A percentile compares a stretch with the other conserved stretches of the same genome.
These are phyloP conservation scores for Chrysodeixis includens DNA, from an alignment of 2,888 invertebrate species.

Conservation along the genomic window DNA sequence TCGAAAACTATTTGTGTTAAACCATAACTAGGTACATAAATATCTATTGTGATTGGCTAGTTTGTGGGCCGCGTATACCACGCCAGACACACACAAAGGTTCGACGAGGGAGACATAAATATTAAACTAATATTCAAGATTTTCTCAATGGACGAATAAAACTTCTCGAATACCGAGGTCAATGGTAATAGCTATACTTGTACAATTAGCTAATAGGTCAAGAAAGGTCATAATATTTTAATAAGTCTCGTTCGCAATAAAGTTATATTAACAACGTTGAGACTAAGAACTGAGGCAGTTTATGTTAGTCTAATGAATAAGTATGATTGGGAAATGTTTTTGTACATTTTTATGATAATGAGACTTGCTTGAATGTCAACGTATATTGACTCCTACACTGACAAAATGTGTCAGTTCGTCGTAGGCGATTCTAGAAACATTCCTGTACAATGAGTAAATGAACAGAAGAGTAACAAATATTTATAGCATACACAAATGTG, in stretches of 20 bases:
- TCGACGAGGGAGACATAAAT: not conserved
- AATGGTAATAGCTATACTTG: not conserved
- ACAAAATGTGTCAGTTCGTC: too few relatives aligned
- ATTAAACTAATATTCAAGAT: not conserved
- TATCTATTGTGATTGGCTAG: too few relatives aligned
- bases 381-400: too few relatives aligned
- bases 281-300: not conserved
- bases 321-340: too few relatives aligned
- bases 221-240: constrained; percentile 8
- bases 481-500: too few relatives aligned
- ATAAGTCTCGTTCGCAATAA: constrained; percentile 1
- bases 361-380: too few relatives aligned
- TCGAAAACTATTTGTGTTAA: too few relatives aligned
- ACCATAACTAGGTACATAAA: too few relatives aligned
- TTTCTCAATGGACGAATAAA: constrained; percentile 1
- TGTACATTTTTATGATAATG: too few relatives aligned
- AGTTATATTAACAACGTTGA: not conserved
- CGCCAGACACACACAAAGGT: not conserved
- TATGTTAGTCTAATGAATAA: not conserved
- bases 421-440: too few relatives aligned
- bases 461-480: too few relatives aligned
- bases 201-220: constrained; percentile 17
- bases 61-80: not conserved
- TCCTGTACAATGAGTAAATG: too few relatives aligned
- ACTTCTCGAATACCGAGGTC: not conserved